Percentiles rank a stretch among this genome's conserved stretches.
Evolutionary conservation across 2,113 vertebrate genomes (phyloP).

Genomic region (Pao palembangensis): DNA sequence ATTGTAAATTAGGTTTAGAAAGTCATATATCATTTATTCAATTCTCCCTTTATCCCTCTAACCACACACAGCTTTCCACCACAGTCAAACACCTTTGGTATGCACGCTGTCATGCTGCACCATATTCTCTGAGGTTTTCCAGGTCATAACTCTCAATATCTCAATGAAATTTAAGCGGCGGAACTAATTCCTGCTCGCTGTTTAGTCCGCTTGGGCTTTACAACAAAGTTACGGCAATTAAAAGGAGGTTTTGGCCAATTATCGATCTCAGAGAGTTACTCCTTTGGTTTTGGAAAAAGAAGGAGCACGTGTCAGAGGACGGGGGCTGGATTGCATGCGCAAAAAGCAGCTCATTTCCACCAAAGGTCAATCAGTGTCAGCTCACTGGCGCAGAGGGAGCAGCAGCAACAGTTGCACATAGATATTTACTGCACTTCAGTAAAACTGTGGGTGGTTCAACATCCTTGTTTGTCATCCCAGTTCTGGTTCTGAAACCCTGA

Average conservation of each 20-base stretch:
- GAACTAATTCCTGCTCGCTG: slow-evolving; percentile 48
- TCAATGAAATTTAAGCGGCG: slow-evolving; percentile 50
- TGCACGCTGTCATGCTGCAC: slow-evolving; percentile 22
- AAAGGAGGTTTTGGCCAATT: slow-evolving; percentile 53
- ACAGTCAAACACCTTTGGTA: slow-evolving; percentile 27
- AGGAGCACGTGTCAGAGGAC: slow-evolving; percentile 30
- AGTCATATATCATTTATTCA: slow-evolving; percentile 6
- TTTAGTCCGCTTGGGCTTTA: slow-evolving; percentile 21
- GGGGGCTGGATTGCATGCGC: slow-evolving; percentile 42
- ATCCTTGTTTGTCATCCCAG: slow-evolving; percentile 38
- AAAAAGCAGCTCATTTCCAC: slow-evolving; percentile 51
- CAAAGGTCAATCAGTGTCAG: slow-evolving; percentile 30
- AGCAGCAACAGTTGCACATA: slow-evolving; percentile 27
- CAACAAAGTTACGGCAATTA: slow-evolving; percentile 51
- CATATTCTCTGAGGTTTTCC: slow-evolving; percentile 38
- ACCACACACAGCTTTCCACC: slow-evolving; percentile 25
- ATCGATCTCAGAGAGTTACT: slow-evolving; percentile 29
- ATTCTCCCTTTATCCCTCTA: slow-evolving; percentile 14
- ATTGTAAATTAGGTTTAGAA: slow-evolving; percentile 50
- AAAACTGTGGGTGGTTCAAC: no score
- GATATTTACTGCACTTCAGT: slow-evolving; percentile 42
- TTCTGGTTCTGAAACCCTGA: neutral
- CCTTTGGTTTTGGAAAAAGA: slow-evolving; percentile 4
- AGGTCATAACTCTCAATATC: slow-evolving; percentile 58
- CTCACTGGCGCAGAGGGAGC: neutral